Evolutionary conservation across 2,888 invertebrate species (phyloP).

Genomic region (Ophonus ardosiacus): DNA sequence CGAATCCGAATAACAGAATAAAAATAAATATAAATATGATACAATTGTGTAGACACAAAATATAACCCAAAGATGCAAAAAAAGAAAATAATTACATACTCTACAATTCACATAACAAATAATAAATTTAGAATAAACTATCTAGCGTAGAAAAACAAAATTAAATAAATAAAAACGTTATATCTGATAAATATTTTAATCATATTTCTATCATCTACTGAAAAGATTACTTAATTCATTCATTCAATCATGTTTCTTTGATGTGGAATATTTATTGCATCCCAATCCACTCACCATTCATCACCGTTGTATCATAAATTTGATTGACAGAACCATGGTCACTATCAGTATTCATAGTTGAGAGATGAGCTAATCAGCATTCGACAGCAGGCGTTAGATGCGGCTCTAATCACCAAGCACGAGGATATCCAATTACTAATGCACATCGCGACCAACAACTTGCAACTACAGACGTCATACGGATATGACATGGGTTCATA

Average conservation of each 20-base stretch:
- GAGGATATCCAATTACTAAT: conserved; percentile 40
- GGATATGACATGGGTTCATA: not conserved
- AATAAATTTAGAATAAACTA: too few species aligned
- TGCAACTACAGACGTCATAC: conserved; percentile 5
- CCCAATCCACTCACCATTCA: not conserved
- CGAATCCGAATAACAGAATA: too few species aligned
- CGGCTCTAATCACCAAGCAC: conserved; percentile 3
- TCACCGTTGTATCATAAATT: conserved; percentile 14
- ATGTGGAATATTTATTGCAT: not conserved
- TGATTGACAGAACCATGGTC: conserved; percentile 48
- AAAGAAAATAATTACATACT: too few species aligned
- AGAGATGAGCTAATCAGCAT: conserved; percentile 33
- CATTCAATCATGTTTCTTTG: not conserved
- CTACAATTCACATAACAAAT: too few species aligned
- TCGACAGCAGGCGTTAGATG: conserved; percentile 34
- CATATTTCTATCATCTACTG: not conserved
- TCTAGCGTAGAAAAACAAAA: too few species aligned
- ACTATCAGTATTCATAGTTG: conserved; percentile 25
- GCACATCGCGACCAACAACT: conserved; percentile 4
- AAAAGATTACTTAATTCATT: not conserved
- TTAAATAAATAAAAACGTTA: too few species aligned
- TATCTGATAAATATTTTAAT: too few species aligned
- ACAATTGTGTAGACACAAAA: too few species aligned
- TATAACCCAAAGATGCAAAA: too few species aligned
- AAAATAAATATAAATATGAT: too few species aligned